These are phyloP conservation scores for Heliconius ethilla DNA, from an alignment of 2,888 invertebrate species.

Conservation along the genomic window DNA sequence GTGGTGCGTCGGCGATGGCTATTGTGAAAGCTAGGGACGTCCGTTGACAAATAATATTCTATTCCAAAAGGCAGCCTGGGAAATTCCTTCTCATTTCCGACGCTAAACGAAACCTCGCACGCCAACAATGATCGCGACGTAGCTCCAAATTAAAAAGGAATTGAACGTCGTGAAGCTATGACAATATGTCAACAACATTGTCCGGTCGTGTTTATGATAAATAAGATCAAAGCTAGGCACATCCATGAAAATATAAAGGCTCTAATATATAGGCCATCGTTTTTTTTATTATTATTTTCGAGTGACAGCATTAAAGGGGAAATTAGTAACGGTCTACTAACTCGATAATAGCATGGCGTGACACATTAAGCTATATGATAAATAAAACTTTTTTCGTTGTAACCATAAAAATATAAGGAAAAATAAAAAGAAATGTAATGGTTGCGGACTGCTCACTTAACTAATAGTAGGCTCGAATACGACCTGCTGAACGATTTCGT, in stretches of 20 bases:
- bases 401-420: slow-evolving; percentile 42
- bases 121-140: slow-evolving; percentile 66
- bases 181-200: slow-evolving; percentile 65
- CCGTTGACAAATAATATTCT: slow-evolving; percentile 73
- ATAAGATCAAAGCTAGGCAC: slow-evolving; percentile 22
- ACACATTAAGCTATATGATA: slow-evolving; percentile 53
- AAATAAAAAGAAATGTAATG: slow-evolving; percentile 58
- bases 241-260: slow-evolving; percentile 8
- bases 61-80: slow-evolving; percentile 68
- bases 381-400: slow-evolving; percentile 46
- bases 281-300: slow-evolving; percentile 20
- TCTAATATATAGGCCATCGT: slow-evolving; percentile 7
- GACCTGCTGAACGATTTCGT: slow-evolving; percentile 39
- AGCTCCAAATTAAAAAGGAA: slow-evolving; percentile 74
- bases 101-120: slow-evolving; percentile 70
- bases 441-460: slow-evolving; percentile 58
- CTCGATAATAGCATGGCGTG: slow-evolving; percentile 63
- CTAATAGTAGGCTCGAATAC: slow-evolving; percentile 44
- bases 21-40: slow-evolving; percentile 62
- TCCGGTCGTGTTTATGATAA: slow-evolving; percentile 29
- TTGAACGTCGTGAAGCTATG: slow-evolving; percentile 68
- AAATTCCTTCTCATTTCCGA: slow-evolving; percentile 78
- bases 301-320: slow-evolving; percentile 24
- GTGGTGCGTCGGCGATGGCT: slow-evolving; percentile 60
- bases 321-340: slow-evolving; percentile 50